These are phyloP conservation scores for Morbakka virulenta DNA, from an alignment of 30 jellyfish, hydroid and myxozoan genomes.

Conservation along the genomic window DNA sequence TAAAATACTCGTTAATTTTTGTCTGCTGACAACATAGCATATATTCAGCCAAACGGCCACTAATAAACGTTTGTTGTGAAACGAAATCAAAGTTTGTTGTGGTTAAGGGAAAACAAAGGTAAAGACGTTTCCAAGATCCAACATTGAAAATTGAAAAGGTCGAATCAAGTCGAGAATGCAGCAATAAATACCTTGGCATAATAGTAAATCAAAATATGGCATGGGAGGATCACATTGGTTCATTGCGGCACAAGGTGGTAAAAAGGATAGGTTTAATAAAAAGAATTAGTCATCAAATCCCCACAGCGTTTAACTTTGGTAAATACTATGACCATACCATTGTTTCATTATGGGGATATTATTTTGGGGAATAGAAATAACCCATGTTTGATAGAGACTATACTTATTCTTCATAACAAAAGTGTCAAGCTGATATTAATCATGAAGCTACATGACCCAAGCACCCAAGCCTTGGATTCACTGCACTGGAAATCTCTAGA, in stretches of 20 bases:
- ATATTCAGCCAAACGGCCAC: conserved; percentile 11
- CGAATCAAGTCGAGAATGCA: conserved; percentile 12
- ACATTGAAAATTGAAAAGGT: conserved; percentile 14
- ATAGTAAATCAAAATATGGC: conserved; percentile 53
- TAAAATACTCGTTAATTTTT: conserved; percentile 41
- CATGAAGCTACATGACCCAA: too few relatives aligned
- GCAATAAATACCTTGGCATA: conserved; percentile 19
- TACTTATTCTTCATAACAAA: too few relatives aligned
- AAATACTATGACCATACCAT: background rate
- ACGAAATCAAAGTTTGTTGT: conserved; percentile 31
- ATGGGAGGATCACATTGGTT: conserved; percentile 66
- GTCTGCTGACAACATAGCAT: conserved; percentile 40
- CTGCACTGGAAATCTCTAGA: too few relatives aligned
- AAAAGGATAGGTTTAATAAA: conserved; percentile 42
- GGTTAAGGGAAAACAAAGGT: conserved; percentile 16
- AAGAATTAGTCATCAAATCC: conserved; percentile 32
- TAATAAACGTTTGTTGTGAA: conserved; percentile 1
- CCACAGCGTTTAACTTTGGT: background rate
- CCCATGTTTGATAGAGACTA: too few relatives aligned
- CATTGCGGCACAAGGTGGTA: conserved; percentile 71
- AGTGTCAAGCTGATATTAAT: too few relatives aligned
- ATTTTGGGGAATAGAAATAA: too few relatives aligned
- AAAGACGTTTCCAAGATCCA: conserved; percentile 14
- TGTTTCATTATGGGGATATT: background rate
- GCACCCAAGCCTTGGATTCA: too few relatives aligned